Evolutionary conservation across 2,113 vertebrate species (phyloP), one percentile per base, ranked within the genome.

Genomic region (Trematomus loennbergii): DNA sequence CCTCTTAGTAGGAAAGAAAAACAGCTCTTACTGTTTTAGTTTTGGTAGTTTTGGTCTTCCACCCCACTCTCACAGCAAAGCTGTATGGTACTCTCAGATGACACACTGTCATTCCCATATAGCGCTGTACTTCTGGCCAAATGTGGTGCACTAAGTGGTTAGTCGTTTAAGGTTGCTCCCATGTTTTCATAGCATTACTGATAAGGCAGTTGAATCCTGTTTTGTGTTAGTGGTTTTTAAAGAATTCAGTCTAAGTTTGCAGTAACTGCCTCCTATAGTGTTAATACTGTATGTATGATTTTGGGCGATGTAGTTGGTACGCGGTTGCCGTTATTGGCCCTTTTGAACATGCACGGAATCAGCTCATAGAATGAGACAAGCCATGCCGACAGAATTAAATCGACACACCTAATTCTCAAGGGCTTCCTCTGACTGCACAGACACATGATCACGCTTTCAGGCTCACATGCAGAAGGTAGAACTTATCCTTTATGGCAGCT

Each of bases 401-500:
- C 4, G 20, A 83, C 74, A 86, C 82, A 78, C 36, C 72, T 80
- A 59, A 88, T 90, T 89, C 82, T 87, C 87, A 88, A 95, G 95
- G 95, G 95, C 95, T 95, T 95, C 94, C 93, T 92, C 88, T 84
- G 83, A 92, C 77, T 61, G 82, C 90, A 92, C 92, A 93, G 80
- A 88, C 86, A 88, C 86, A 79, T 25, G 60, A 69, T 75, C 88
- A 80, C 80, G 78, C 90, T 85, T 92, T 92, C 87, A 86, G 89
- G 89, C 90, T 91, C 84, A 66, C 81, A 77, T 50, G 65, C 87
- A 79, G 88, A 87, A 93, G 88, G 87, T 87, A 86, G 85, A 87
- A 87, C 75, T 72, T 87, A 70, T 93, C 91, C 87, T 91, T 91
- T 86, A 91, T 88, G 95, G 95, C 95, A 95, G 94, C 95, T 95